phyloP scores from a whole-genome alignment of 1,140 invertebrate species.

The Scaptomyza graminum region DNA sequence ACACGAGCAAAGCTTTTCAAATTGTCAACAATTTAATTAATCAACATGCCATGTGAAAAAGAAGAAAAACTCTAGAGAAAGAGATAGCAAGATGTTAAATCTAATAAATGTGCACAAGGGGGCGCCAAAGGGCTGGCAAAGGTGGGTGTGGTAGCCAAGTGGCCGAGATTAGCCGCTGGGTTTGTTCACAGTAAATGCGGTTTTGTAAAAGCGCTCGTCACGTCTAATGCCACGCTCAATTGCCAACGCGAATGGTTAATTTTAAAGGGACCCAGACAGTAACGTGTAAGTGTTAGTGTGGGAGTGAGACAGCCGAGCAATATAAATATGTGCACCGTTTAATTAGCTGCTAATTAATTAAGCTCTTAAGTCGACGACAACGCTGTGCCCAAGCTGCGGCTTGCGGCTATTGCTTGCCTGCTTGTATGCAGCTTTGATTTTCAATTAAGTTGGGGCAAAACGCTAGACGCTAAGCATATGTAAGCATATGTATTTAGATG shows the following conservation, averaged over 20 bases:
- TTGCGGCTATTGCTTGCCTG: neutral
- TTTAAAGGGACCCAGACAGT: slow-evolving; percentile 34
- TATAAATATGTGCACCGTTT: slow-evolving; percentile 71
- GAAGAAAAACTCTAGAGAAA: neutral
- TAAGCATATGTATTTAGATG: neutral
- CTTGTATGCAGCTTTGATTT: slow-evolving; percentile 52
- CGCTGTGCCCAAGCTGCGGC: neutral
- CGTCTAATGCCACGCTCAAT: slow-evolving; percentile 56
- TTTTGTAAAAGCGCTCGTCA: slow-evolving; percentile 21
- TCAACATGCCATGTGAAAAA: slow-evolving; percentile 51
- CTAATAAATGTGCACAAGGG: slow-evolving; percentile 24
- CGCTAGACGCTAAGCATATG: neutral
- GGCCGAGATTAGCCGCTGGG: slow-evolving; percentile 38
- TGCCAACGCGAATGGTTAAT: slow-evolving; percentile 65
- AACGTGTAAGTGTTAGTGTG: neutral
- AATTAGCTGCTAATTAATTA: slow-evolving; percentile 77
- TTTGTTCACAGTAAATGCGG: slow-evolving; percentile 28
- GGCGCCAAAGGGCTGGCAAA: neutral
- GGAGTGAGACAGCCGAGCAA: slow-evolving; percentile 3
- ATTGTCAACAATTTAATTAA: slow-evolving; percentile 81
- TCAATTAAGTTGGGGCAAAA: slow-evolving; percentile 53
- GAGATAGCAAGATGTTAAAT: neutral
- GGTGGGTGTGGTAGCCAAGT: neutral
- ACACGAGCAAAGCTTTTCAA: slow-evolving; percentile 64
- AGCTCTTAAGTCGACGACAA: slow-evolving; percentile 29